A percentile compares a stretch with the other conserved stretches of the same genome.
Conservation (phyloP, 1,140 invertebrate species). For the Battus philenor region DNA sequence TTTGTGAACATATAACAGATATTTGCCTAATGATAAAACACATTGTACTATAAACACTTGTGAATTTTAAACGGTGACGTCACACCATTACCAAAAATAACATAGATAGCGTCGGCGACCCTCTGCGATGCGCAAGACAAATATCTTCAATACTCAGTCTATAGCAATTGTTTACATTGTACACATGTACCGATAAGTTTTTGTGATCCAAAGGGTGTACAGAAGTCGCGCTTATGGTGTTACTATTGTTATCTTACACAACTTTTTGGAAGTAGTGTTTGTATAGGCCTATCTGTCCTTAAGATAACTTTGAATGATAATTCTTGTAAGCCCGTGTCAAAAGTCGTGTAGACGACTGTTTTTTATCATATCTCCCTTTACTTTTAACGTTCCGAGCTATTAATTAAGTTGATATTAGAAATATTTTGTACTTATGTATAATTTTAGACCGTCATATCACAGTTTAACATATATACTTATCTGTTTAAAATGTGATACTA, state of each 20-base stretch:
- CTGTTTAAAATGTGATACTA: too few relatives aligned
- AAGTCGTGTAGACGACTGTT: conserved; percentile 7
- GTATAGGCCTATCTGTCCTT: neutral
- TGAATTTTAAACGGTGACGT: conserved; percentile 3
- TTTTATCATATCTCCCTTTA: too few relatives aligned
- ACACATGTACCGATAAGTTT: conserved; percentile 16
- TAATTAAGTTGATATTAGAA: too few relatives aligned
- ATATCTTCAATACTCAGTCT: conserved; percentile 9
- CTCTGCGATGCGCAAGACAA: conserved; percentile 7
- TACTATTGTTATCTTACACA: conserved; percentile 13
- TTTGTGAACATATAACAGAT: too few relatives aligned
- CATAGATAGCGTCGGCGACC: conserved; percentile 6
- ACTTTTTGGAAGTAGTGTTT: conserved; percentile 10
- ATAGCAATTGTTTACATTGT: conserved; percentile 10
- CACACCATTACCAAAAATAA: conserved; percentile 13
- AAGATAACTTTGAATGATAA: conserved; percentile 12
- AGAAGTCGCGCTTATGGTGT: conserved; percentile 10
- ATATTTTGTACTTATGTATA: too few relatives aligned
- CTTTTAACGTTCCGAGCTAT: too few relatives aligned
- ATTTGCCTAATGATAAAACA: neutral
- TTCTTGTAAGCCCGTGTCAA: conserved; percentile 8
- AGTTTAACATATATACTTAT: too few relatives aligned
- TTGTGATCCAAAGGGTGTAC: conserved; percentile 11
- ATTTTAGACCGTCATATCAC: too few relatives aligned
- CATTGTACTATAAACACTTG: neutral